Evolutionary conservation across 2,888 invertebrate species (phyloP).

Genomic region (Hydropsyche betteni): DNA sequence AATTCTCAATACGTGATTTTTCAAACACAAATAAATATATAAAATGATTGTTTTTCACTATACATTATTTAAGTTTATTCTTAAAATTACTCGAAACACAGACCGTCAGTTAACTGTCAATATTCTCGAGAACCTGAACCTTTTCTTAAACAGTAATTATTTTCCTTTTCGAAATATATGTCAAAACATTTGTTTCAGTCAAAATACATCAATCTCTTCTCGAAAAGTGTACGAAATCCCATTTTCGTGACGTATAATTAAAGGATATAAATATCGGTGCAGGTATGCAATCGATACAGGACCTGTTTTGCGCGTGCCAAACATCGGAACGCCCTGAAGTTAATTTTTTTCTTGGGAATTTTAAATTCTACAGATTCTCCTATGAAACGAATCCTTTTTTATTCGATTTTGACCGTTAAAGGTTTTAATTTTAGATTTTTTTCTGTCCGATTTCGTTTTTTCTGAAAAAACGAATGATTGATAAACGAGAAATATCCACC

Average conservation of each 20-base stretch:
- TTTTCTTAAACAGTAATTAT: too few relatives aligned
- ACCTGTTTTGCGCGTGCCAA: not conserved
- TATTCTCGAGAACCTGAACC: too few relatives aligned
- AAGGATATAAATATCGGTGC: conserved; percentile 33
- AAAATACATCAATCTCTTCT: conserved; percentile 34
- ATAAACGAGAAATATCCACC: too few relatives aligned
- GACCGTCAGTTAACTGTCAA: too few relatives aligned
- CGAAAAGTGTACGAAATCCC: conserved; percentile 16
- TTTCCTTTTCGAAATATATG: not conserved
- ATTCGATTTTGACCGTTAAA: not conserved
- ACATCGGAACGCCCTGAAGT: not conserved
- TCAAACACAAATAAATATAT: too few relatives aligned
- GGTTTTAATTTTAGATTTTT: not conserved
- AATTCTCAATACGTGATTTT: too few relatives aligned
- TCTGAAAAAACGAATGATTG: too few relatives aligned
- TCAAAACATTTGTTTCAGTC: conserved; percentile 27
- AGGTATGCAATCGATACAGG: conserved; percentile 4
- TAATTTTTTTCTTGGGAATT: too few relatives aligned
- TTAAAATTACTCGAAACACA: too few relatives aligned
- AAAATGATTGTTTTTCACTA: too few relatives aligned
- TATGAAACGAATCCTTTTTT: not conserved
- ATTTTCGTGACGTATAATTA: conserved; percentile 37
- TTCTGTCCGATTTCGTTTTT: not conserved
- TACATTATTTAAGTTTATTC: too few relatives aligned
- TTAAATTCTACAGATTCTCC: not conserved